Evolutionary conservation across 2,888 invertebrate genomes (phyloP), one percentile per base, ranked within the genome.

Genomic region (Pristionchus fissidentatus): DNA sequence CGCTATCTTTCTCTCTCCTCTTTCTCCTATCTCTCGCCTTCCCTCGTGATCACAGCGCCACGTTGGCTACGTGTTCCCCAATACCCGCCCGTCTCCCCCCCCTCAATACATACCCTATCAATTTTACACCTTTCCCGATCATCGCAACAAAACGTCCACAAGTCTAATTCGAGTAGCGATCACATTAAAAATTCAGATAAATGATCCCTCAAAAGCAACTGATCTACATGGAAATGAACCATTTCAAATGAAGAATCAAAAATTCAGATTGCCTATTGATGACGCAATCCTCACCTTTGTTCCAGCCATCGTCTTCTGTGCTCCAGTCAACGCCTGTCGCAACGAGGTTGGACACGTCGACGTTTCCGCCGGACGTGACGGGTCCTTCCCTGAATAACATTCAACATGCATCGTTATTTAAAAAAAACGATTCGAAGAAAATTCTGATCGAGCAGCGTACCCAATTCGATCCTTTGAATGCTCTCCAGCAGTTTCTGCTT

Each of bases 391-490:
- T 81, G 41, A 19, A 66, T n/a, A n/a, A n/a, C n/a, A n/a, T n/a
- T n/a, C n/a, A n/a, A n/a, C 29, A 41, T 5, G 41, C 32, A 26
- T 35, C 70, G 41, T 22, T 70, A 41, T 19, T 66, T 38, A 22
- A 38, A 10, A n/a, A n/a, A 10, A 66, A 7, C 38, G 4, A n/a
- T n/a, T 8, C n/a, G 7, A n/a, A 19, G 1, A 75, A 22, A 1
- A 46, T 26, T 10, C n/a, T 19, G 26, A 79, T 79, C 15, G 2
- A 15, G 13, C 13, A 78, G 3, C 62, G 22, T 82, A 86, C 92
- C 92, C 85, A 90, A 90, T 84, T 92, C 92, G 32, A 92, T 92
- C n/a, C 92, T 86, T 62, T 89, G 88, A 62, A 92, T 92, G 35
- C 92, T 92, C 83, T 92, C 91, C 57, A 91, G 88, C 35, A 92